phyloP scores from a whole-genome alignment of 2,888 invertebrate genomes.

The Thelaira solivaga region DNA sequence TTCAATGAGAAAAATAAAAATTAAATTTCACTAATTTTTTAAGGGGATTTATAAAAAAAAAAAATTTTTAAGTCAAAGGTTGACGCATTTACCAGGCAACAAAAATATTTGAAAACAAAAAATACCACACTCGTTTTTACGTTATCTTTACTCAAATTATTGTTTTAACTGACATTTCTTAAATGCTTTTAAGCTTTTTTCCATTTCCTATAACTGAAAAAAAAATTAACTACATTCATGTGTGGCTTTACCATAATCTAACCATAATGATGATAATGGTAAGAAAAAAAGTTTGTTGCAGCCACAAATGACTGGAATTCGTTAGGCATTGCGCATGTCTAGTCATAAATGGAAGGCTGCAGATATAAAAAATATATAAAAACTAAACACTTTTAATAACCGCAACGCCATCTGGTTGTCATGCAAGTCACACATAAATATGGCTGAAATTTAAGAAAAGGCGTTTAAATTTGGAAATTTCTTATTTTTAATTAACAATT shows the following conservation, averaged over 20 bases:
- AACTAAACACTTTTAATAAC: slow-evolving; percentile 4
- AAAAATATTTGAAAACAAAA: slow-evolving; percentile 33
- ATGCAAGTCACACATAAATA: slow-evolving; percentile 33
- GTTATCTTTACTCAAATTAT: slow-evolving; percentile 14
- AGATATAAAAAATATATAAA: no score
- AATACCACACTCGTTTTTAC: neutral
- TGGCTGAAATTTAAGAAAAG: slow-evolving; percentile 15
- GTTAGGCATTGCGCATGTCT: slow-evolving; percentile 54
- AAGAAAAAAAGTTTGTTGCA: slow-evolving; percentile 11
- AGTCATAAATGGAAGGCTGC: slow-evolving; percentile 34
- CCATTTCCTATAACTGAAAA: slow-evolving; percentile 46
- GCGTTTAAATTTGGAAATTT: slow-evolving; percentile 35
- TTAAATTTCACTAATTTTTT: slow-evolving; percentile 10
- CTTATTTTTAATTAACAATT: slow-evolving; percentile 45
- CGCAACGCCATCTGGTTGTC: slow-evolving; percentile 60
- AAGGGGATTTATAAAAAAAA: neutral
- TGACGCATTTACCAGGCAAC: slow-evolving; percentile 13
- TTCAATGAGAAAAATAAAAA: neutral
- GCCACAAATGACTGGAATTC: slow-evolving; percentile 28
- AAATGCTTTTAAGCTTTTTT: slow-evolving; percentile 51
- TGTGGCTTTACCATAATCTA: slow-evolving; percentile 2
- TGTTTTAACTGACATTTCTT: slow-evolving; percentile 37
- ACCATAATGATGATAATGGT: slow-evolving; percentile 25
- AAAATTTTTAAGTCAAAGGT: slow-evolving; percentile 42
- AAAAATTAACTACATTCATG: neutral